phyloP scores from a whole-genome alignment of 2,113 vertebrate species.

The Rynchops niger region DNA sequence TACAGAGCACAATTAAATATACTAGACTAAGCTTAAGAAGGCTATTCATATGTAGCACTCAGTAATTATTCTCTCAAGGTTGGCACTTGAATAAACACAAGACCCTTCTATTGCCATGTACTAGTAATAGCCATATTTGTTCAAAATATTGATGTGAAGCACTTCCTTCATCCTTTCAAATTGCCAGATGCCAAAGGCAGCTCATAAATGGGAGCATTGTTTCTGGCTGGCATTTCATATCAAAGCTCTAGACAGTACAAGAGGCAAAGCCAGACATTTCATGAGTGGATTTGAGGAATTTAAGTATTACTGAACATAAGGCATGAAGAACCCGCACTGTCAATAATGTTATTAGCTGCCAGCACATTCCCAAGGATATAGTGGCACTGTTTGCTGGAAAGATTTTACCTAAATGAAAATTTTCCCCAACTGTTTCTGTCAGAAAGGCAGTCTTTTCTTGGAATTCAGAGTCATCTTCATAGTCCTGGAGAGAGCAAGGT shows the following conservation, averaged over 20 bases:
- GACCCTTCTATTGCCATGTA: neutral
- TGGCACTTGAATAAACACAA: conserved; percentile 8
- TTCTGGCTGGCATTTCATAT: neutral
- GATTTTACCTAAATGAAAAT: neutral
- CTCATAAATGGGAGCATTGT: neutral
- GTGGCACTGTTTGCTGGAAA: neutral
- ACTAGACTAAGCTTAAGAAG: neutral
- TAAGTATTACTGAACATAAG: neutral
- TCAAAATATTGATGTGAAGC: neutral
- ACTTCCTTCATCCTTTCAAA: neutral
- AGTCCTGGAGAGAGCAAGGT: neutral
- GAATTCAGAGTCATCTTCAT: neutral
- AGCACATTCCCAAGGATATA: neutral
- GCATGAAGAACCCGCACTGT: neutral
- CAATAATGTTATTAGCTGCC: neutral
- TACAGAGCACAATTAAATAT: neutral
- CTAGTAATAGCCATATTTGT: neutral
- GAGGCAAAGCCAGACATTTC: neutral
- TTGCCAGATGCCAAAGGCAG: neutral
- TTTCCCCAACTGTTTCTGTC: neutral
- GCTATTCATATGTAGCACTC: neutral
- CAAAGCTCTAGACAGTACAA: neutral
- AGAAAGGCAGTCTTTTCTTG: neutral
- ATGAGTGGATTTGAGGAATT: neutral
- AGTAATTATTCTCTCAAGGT: neutral